Conservation (phyloP, 2,113 vertebrate species). For the Corythaixoides concolor region DNA sequence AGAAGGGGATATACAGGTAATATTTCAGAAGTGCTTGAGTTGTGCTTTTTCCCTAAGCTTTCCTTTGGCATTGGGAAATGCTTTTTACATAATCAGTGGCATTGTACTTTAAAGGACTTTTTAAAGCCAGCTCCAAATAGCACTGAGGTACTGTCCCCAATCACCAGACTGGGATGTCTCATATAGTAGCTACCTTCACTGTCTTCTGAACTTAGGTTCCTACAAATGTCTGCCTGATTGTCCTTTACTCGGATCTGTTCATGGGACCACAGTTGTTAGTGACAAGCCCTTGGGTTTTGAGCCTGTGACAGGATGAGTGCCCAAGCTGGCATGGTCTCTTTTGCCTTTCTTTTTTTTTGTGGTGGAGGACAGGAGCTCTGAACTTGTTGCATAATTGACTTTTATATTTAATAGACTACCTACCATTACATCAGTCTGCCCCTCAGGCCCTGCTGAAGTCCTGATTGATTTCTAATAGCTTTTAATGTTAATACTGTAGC, state of each 20-base stretch:
- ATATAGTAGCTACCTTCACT: neutral
- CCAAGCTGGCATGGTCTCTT: neutral
- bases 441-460: slow-evolving; percentile 1
- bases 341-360: neutral
- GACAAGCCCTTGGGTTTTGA: neutral
- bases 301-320: neutral
- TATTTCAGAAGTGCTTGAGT: neutral
- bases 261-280: neutral
- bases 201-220: neutral
- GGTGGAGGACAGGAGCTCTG: neutral
- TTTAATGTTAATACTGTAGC: slow-evolving; percentile 30
- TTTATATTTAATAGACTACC: slow-evolving; percentile 20
- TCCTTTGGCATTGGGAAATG: neutral
- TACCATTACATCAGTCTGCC: slow-evolving; percentile 14
- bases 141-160: neutral
- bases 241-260: neutral
- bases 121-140: neutral
- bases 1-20: neutral
- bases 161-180: neutral
- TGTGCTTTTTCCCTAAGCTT: neutral
- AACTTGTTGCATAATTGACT: slow-evolving; percentile 24
- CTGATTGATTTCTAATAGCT: slow-evolving; percentile 54
- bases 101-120: neutral
- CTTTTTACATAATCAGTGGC: neutral
- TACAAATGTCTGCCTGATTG: neutral